phyloP scores from a whole-genome alignment of 2,888 invertebrate species.

The Tubulanus polymorphus region DNA sequence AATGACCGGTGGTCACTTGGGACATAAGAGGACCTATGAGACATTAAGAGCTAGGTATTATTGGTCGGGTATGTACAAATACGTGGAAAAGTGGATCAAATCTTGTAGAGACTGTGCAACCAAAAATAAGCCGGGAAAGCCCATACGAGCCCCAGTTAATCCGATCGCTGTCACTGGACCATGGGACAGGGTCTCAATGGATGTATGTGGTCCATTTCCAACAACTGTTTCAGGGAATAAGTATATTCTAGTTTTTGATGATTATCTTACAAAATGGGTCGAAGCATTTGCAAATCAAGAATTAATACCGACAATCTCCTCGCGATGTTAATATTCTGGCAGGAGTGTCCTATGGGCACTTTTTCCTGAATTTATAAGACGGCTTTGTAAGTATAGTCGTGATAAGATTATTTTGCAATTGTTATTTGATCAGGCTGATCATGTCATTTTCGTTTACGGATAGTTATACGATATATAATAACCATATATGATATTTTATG shows the following conservation, averaged over 20 bases:
- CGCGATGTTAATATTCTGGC: too few relatives aligned
- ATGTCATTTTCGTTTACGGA: too few relatives aligned
- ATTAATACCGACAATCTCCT: too few relatives aligned
- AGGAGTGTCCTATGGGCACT: too few relatives aligned
- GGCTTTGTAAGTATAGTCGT: too few relatives aligned
- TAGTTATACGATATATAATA: too few relatives aligned
- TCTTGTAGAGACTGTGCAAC: slow-evolving; percentile 16
- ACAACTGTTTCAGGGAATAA: slow-evolving; percentile 17
- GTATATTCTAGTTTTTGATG: slow-evolving; percentile 20
- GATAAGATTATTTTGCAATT: too few relatives aligned
- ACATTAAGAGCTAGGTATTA: slow-evolving; percentile 10
- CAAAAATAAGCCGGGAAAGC: slow-evolving; percentile 9
- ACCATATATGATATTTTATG: too few relatives aligned
- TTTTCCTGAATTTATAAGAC: too few relatives aligned
- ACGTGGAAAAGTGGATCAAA: slow-evolving; percentile 12
- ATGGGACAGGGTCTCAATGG: slow-evolving; percentile 16
- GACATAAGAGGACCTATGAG: slow-evolving; percentile 15
- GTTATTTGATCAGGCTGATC: too few relatives aligned
- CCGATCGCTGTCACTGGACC: slow-evolving; percentile 15
- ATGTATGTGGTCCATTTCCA: slow-evolving; percentile 21
- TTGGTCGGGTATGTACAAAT: slow-evolving; percentile 15
- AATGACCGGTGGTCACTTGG: slow-evolving; percentile 15
- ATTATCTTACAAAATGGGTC: slow-evolving; percentile 21
- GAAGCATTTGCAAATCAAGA: slow-evolving; percentile 17
- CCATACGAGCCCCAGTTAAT: slow-evolving; percentile 15